phyloP scores from a whole-genome alignment of 2,113 vertebrate species.

The Tragulus kanchil region DNA sequence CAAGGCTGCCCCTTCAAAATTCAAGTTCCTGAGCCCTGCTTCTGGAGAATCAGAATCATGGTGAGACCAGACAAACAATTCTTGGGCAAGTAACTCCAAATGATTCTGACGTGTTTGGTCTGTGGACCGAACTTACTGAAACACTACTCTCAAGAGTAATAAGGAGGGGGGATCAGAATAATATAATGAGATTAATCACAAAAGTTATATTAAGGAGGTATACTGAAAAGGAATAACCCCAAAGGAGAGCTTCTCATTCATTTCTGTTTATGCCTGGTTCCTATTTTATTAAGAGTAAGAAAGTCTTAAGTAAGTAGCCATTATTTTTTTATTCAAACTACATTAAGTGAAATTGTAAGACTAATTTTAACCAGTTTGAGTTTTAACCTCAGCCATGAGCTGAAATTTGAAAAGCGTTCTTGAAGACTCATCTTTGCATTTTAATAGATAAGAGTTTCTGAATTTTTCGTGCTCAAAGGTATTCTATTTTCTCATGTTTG shows the following conservation, averaged over 20 bases:
- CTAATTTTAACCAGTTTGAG: slow-evolving; percentile 42
- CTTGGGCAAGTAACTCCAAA: neutral
- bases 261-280: slow-evolving; percentile 54
- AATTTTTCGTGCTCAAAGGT: slow-evolving; percentile 48
- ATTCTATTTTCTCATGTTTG: slow-evolving; percentile 51
- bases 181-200: neutral
- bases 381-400: slow-evolving; percentile 53
- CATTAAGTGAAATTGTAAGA: slow-evolving; percentile 36
- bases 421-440: slow-evolving; percentile 47
- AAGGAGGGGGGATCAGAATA: neutral
- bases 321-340: slow-evolving; percentile 52
- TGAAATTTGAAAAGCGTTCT: slow-evolving; percentile 62
- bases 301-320: slow-evolving; percentile 25
- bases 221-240: neutral
- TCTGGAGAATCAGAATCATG: neutral
- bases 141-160: neutral
- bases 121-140: slow-evolving; percentile 17
- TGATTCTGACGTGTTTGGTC: neutral
- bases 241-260: neutral
- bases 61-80: neutral
- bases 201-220: neutral
- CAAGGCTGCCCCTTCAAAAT: neutral
- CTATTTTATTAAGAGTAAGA: slow-evolving; percentile 36
- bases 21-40: neutral
- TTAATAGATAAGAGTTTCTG: slow-evolving; percentile 65